Conservation (phyloP, 2,797 vertebrate species). For the Hydrophis major region DNA sequence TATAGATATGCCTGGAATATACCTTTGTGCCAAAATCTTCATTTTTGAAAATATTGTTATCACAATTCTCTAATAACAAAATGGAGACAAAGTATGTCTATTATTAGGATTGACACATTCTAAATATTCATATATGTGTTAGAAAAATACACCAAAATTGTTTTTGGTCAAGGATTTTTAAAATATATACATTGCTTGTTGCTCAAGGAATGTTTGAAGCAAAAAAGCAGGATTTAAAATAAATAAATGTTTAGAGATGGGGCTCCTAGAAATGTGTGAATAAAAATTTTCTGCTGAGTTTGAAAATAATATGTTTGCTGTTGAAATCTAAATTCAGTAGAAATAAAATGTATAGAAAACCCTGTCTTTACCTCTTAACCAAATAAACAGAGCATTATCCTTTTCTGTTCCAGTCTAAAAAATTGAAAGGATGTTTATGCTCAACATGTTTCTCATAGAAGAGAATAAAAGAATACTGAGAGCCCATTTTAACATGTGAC, state of each 20-base stretch:
- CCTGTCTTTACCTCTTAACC: neutral
- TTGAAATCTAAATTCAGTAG: neutral
- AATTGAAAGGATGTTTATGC: slow-evolving; percentile 9
- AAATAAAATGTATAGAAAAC: neutral
- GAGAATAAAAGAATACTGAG: neutral
- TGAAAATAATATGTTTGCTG: neutral
- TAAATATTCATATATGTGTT: neutral
- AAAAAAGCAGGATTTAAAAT: neutral
- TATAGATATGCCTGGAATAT: neutral
- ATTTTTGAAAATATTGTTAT: neutral
- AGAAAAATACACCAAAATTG: neutral
- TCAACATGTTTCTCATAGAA: neutral
- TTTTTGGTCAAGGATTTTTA: neutral
- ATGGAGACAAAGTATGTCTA: neutral
- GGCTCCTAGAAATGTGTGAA: neutral
- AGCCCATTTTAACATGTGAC: neutral
- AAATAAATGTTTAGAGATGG: neutral
- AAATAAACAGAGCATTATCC: neutral
- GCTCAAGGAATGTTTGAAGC: neutral
- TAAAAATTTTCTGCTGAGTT: neutral
- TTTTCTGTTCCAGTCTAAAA: neutral
- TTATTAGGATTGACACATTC: neutral
- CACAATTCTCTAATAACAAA: neutral
- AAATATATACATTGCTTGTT: neutral
- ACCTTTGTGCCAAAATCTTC: neutral